Percentiles rank a stretch among this genome's conserved stretches.
phyloP scores from a whole-genome alignment of 1,140 invertebrate species.

The Macrobrachium rosenbergii region DNA sequence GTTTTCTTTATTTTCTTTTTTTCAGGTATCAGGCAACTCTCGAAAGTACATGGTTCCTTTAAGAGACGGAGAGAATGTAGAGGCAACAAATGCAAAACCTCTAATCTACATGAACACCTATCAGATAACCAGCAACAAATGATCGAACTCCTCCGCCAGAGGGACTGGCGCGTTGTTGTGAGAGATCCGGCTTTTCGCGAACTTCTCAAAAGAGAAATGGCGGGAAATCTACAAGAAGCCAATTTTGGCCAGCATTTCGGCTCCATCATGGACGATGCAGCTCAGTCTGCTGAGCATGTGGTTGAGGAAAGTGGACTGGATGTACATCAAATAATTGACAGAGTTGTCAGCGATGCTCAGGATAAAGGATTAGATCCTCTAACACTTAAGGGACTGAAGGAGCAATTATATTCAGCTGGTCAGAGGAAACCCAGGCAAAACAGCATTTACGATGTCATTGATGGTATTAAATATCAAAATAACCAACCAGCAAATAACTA shows the following conservation, averaged over 20 bases:
- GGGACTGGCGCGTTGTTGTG: conserved; percentile 41
- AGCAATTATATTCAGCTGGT: neutral
- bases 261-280: conserved; percentile 21
- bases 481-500: neutral
- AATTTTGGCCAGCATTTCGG: conserved; percentile 7
- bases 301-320: conserved; percentile 5
- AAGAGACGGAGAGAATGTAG: neutral
- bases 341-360: conserved; percentile 27
- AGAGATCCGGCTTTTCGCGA: conserved; percentile 36
- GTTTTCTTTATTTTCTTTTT: neutral
- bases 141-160: conserved; percentile 7
- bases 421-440: neutral
- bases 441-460: conserved; percentile 35
- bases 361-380: conserved; percentile 10
- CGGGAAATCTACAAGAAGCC: neutral
- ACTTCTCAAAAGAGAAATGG: conserved; percentile 40
- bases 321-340: neutral
- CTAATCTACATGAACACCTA: neutral
- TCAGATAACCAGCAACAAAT: conserved; percentile 1
- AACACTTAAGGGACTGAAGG: neutral
- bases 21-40: conserved; percentile 2
- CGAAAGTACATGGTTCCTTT: neutral
- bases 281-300: neutral
- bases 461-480: neutral
- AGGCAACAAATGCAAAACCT: neutral